Evolutionary conservation across 2,888 invertebrate genomes (phyloP).

Genomic region (Abscondita cerata): DNA sequence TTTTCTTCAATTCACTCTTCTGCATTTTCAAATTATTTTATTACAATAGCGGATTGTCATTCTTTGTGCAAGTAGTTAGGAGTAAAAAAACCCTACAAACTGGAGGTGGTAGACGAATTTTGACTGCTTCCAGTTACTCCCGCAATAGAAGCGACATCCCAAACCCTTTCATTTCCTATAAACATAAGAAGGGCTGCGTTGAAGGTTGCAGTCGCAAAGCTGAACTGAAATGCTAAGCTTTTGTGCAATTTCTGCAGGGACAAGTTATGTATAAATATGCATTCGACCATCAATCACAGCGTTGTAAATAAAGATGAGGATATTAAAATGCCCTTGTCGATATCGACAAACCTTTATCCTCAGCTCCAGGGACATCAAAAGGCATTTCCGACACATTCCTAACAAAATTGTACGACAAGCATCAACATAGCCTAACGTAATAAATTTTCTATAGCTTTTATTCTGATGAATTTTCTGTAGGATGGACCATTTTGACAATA

Average conservation of each 20-base stretch:
- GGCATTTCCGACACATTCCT: no score
- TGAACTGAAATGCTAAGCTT: background rate
- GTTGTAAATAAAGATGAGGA: no score
- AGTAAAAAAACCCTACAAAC: background rate
- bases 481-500: background rate
- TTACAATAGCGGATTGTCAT: background rate
- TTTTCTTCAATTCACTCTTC: background rate
- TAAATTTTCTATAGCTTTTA: background rate
- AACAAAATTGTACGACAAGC: no score
- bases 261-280: background rate
- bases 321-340: background rate
- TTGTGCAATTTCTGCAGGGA: background rate
- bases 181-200: background rate
- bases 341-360: background rate
- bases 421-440: no score
- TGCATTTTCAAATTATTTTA: background rate
- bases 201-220: background rate
- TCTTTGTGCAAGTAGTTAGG: background rate
- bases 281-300: background rate
- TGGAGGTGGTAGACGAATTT: background rate
- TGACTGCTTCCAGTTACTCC: background rate
- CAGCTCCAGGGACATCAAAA: no score
- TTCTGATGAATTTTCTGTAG: background rate
- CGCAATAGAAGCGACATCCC: background rate
- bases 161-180: background rate